Conservation (phyloP, 2,113 vertebrate genomes). For the Edolisoma coerulescens region DNA sequence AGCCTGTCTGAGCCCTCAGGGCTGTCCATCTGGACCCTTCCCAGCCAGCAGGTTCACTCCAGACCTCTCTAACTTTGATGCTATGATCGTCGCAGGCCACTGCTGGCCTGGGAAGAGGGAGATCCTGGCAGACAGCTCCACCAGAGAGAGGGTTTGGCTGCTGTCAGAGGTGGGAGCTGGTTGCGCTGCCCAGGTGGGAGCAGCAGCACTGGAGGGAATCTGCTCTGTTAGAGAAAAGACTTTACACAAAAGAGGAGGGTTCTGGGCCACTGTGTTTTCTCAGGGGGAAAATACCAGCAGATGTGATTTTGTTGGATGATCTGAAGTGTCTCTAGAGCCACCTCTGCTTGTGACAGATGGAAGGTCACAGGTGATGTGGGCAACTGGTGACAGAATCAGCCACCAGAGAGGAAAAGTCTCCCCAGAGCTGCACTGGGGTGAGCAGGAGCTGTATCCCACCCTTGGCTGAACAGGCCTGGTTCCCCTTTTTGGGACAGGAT, state of each 20-base stretch:
- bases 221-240: neutral
- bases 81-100: neutral
- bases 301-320: neutral
- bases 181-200: neutral
- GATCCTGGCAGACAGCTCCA: neutral
- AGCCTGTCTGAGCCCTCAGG: neutral
- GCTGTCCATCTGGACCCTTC: conserved; percentile 6
- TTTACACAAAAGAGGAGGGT: rapidly evolving
- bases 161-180: neutral
- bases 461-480: neutral
- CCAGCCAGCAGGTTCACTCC: neutral
- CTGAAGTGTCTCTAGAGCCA: neutral
- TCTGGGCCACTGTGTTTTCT: neutral
- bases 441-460: neutral
- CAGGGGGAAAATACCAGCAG: neutral
- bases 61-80: neutral
- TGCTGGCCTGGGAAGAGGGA: neutral
- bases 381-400: neutral
- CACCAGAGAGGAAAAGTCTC: neutral
- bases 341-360: neutral
- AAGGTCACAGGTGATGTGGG: neutral
- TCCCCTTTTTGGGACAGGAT: neutral
- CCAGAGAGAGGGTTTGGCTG: neutral
- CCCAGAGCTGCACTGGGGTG: neutral
- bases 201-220: neutral